Base-by-base conservation (phyloP, 1,140 invertebrate species). In the Pseudomyrmex pallidus region DNA sequence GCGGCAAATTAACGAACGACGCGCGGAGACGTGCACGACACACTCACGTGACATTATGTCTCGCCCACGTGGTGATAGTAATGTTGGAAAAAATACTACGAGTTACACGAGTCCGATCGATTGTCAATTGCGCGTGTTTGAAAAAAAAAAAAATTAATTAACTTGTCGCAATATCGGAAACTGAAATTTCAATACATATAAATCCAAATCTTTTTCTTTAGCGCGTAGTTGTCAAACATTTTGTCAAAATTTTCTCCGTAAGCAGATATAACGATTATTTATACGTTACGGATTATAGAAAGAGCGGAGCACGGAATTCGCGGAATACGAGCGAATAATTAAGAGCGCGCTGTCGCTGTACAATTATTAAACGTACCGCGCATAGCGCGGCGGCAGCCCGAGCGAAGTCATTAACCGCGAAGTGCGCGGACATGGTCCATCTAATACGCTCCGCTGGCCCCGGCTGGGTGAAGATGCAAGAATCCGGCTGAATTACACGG, bases 401-500 rank as follows among this genome's bases (percentile, higher is more conserved):
- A 22, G 48, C 56, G 68, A 13, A 50, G 63, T 59, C 74, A 54
- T 56, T 64, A 63, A 73, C 76, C 35, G 61, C 50, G 72, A 82
- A 74, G 78, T 83, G 72, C 82, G 73, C 68, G 66, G 74, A 87
- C 85, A 83, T 25, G 78, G 85, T 54, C 56, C 86, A 64, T 70
- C 85, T 88, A 88, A 88, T 88, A 87, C 86, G 83, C 63, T 84
- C 82, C 70, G 22, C 63, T 35, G 15, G 66, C 25, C 72, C 25
- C 52, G 82, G 80, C 48, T 76, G 72, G 35, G 72, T 48, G 68
- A 86, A 88, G 87, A 87, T 84, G 87, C 83, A 88, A 87, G 85
- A 88, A 88, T 87, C 86, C 76, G 61, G 66, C 74, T 82, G 76
- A 87, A 87, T 88, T 88, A 88, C 87, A 87, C 68, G 63, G 70